Base-by-base conservation (phyloP, 2,113 vertebrate species). In the Chloropsis cyanopogon region DNA sequence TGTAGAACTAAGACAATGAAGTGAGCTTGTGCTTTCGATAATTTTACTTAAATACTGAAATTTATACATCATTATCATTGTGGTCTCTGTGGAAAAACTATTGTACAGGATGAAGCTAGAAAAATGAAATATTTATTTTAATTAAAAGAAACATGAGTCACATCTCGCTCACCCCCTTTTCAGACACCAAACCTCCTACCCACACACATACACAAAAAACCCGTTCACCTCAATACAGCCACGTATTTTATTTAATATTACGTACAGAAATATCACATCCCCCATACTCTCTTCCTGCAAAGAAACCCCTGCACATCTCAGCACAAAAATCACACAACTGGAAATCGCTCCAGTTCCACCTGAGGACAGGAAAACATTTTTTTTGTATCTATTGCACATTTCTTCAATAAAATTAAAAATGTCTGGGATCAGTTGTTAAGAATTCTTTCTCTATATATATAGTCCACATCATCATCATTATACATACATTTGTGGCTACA, bases 171-270 rank as follows among this genome's bases (percentile, higher is more conserved):
- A 68, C 20, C 19, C 16, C 7, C n/a, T 76, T 68, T 71, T 78
- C 19, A 92, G 65, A 64, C 10, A 85, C 6, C 35, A 72, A 85
- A 88, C 23, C 33, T 82, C 24, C 24, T 37, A 17, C 31, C 22
- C 9, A 11, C 24, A 11, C 12, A 10, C 9, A 10, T 11, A 68
- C 1, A 12, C 33, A 60, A 82, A 3, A 78, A 44, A 0, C 0
- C 7, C 0, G 10, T 59, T 57, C 47, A 35, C 22, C n/a, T 61
- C 46, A 61, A 14, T 28, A 50, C 29, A 83, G 25, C 2, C 54
- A 82, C 1, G 1, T 5, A 54, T 65, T 86, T 91, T 65, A 56
- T 86, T 91, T 65, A 56, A 42, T 56, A 82, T 10, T 28, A 83
- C 53, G 13, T 29, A 86, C 35, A 86, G 57, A 93, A 94, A 69